Base-by-base conservation (phyloP, 2,113 vertebrate species). In the Synchiropus splendidus region DNA sequence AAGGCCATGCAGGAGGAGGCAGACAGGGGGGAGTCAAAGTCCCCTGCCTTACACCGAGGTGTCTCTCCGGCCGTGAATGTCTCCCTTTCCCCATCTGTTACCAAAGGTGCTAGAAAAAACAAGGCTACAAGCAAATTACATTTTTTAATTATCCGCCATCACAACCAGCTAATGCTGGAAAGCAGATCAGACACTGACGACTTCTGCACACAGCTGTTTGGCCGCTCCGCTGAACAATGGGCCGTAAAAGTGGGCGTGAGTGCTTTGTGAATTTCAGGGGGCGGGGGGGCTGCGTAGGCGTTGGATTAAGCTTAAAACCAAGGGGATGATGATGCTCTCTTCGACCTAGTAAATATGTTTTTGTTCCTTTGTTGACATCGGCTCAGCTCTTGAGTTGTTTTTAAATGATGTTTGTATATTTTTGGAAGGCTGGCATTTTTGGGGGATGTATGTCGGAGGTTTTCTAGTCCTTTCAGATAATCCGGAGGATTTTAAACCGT, bases 21-120 rank as follows among this genome's bases (percentile, higher is more conserved):
- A 18, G 18, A 35, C 44, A 14, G n/a, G 37, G 18, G 4, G 66
- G 74, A 11, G 61, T 77, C 62, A 70, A 80, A 70, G 77, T 72
- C 67, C 61, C 52, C 33, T 12, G 52, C 50, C 38, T 54, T 37
- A 45, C 61, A 56, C 58, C 30, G 33, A 73, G 66, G 69, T 58
- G 64, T 56, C 45, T 44, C 38, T 58, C 52, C 40, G 45, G 70
- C 72, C 72, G 77, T 68, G 69, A 77, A 79, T 72, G 72, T 77
- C 75, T 65, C 64, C 68, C 48, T 58, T 62, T 67, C 52, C 42
- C 74, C 80, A 79, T 79, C 80, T 80, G 80, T 69, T 77, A 64
- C 58, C 11, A 31, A 45, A 42, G 52, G 54, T 42, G 51, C 49
- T 42, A 39, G 17, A 36, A 43, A 54, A 58, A 66, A 59, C 46